phyloP scores from a whole-genome alignment of 2,888 invertebrate genomes.

The Spodoptera exigua region DNA sequence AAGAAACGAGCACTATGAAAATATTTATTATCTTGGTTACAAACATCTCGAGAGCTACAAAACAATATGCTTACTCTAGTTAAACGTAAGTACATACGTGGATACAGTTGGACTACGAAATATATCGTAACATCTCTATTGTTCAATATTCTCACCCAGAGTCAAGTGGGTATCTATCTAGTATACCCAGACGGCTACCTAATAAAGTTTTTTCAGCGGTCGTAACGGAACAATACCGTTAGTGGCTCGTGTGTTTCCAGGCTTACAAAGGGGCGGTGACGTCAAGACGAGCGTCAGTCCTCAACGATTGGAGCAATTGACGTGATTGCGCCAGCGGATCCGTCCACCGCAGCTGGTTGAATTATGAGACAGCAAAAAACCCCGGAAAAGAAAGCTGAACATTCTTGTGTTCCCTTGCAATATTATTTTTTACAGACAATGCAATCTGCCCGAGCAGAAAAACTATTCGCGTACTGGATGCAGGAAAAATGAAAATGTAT shows the following conservation, averaged over 20 bases:
- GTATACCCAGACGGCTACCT: conserved; percentile 17
- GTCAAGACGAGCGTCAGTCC: conserved; percentile 82
- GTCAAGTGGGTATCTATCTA: conserved; percentile 18
- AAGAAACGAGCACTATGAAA: conserved; percentile 3
- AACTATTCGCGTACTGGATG: background rate
- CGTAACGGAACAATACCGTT: conserved; percentile 76
- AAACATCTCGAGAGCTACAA: conserved; percentile 10
- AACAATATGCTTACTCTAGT: background rate
- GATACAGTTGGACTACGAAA: conserved; percentile 2
- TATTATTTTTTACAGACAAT: conserved; percentile 34
- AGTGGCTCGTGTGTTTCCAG: conserved; percentile 70
- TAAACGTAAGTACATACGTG: conserved; percentile 6
- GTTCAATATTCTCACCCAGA: conserved; percentile 21
- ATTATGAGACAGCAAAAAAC: conserved; percentile 35
- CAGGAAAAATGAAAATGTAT: conserved; percentile 27
- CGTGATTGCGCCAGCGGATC: conserved; percentile 75
- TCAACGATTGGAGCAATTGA: conserved; percentile 84
- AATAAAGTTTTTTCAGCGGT: conserved; percentile 52
- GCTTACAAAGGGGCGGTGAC: conserved; percentile 81
- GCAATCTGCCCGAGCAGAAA: conserved; percentile 21
- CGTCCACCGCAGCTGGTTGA: conserved; percentile 49
- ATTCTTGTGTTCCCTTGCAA: conserved; percentile 9
- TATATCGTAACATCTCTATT: conserved; percentile 4
- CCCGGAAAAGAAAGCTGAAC: conserved; percentile 34
- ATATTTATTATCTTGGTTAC: background rate